phyloP scores from a whole-genome alignment of 2,113 vertebrate genomes.

The Tragulus kanchil region DNA sequence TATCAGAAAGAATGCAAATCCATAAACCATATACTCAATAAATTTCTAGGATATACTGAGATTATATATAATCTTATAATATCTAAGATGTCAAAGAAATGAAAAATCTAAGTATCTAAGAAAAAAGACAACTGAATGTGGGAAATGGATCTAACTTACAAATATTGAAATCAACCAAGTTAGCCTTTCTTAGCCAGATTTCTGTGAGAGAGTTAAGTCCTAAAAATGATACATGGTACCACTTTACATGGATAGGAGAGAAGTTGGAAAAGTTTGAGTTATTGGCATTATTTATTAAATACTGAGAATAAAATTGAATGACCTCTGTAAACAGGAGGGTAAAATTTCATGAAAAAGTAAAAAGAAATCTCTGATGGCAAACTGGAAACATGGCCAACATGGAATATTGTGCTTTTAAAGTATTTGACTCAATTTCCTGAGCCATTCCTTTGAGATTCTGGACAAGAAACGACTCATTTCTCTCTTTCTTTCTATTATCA shows the following conservation, averaged over 20 bases:
- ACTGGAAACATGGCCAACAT: not conserved
- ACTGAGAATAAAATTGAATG: not conserved
- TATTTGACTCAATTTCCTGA: not conserved
- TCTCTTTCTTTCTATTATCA: not conserved
- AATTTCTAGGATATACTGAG: not conserved
- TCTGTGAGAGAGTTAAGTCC: not conserved
- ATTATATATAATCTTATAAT: no score
- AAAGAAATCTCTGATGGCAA: not conserved
- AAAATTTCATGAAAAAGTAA: not conserved
- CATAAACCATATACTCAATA: not conserved
- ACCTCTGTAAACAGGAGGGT: not conserved
- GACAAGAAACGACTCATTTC: not conserved
- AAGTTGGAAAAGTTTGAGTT: not conserved
- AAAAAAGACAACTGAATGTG: constrained; percentile 9
- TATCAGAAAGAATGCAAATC: not conserved
- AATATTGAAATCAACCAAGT: not conserved
- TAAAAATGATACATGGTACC: not conserved
- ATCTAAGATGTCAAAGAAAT: not conserved
- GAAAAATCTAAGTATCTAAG: not conserved
- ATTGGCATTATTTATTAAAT: not conserved
- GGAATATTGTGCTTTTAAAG: not conserved
- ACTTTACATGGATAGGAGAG: not conserved
- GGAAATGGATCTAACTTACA: not conserved
- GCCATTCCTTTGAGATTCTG: not conserved
- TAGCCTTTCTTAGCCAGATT: not conserved